These are phyloP conservation scores for Irena cyanogastra DNA, from an alignment of 2,113 vertebrate genomes.

Conservation along the genomic window DNA sequence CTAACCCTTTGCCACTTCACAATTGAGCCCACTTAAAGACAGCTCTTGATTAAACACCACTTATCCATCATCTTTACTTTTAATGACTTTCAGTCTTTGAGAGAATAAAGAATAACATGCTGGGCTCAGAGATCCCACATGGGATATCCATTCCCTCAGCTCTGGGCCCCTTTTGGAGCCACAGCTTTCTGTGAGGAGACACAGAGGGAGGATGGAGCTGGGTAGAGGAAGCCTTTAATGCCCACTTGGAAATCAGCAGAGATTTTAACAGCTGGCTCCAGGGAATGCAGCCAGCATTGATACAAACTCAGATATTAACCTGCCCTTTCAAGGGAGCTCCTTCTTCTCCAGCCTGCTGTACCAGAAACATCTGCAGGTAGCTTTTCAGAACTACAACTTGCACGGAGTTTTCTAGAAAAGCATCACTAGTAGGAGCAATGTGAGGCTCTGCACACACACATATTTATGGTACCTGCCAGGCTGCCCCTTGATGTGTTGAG, in stretches of 20 bases:
- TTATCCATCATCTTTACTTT: not conserved
- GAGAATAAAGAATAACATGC: not conserved
- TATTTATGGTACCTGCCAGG: not conserved
- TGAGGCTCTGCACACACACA: not conserved
- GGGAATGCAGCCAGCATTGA: not conserved
- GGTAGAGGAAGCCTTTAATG: not conserved
- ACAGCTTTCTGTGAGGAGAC: not conserved
- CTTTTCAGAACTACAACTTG: not conserved
- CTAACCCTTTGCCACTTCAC: not conserved
- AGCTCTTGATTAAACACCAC: not conserved
- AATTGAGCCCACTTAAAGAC: not conserved
- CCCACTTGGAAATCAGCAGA: not conserved
- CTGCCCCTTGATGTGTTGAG: fast-evolving
- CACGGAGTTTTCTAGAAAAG: not conserved
- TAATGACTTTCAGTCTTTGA: not conserved
- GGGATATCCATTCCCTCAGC: not conserved
- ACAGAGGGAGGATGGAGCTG: not conserved
- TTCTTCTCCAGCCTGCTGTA: not conserved
- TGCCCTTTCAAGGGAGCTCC: not conserved
- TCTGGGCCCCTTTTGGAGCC: not conserved
- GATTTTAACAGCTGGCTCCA: not conserved
- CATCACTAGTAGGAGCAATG: not conserved
- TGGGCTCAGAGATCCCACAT: not conserved
- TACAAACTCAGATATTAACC: not conserved
- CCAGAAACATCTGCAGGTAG: not conserved